phyloP scores from a whole-genome alignment of 2,888 invertebrate species.

The Tetragnatha montana region DNA sequence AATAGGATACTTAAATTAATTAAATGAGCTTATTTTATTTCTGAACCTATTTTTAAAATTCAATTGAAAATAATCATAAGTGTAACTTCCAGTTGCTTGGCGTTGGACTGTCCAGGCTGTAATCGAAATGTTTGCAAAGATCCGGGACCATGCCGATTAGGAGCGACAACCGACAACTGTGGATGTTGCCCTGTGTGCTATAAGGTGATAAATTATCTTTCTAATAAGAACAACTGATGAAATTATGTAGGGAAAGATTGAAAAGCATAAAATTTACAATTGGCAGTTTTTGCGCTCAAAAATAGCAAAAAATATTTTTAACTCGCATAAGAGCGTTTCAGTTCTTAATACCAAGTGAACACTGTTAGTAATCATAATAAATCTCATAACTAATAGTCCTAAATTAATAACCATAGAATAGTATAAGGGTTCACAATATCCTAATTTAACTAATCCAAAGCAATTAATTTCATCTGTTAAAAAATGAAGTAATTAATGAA shows the following conservation, averaged over 20 bases:
- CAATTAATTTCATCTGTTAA: too few species aligned
- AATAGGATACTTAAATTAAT: too few species aligned
- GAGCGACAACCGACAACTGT: constrained; percentile 50
- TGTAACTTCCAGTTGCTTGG: constrained; percentile 25
- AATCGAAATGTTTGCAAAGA: constrained; percentile 27
- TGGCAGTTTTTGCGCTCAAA: too few species aligned
- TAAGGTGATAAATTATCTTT: constrained; percentile 21
- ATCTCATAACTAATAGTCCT: too few species aligned
- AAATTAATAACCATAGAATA: too few species aligned
- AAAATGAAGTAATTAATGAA: too few species aligned
- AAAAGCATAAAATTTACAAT: background rate
- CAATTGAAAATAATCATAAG: background rate
- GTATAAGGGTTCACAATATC: too few species aligned
- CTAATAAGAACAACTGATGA: background rate
- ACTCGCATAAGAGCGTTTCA: background rate
- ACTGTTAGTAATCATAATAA: too few species aligned
- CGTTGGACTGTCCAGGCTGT: constrained; percentile 55
- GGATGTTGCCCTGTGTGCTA: constrained; percentile 55
- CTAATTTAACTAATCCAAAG: too few species aligned
- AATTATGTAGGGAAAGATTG: background rate
- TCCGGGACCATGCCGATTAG: constrained; percentile 20
- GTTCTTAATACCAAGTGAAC: too few species aligned
- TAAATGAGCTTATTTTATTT: too few species aligned
- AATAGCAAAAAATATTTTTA: background rate
- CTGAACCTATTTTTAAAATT: background rate